Evolutionary conservation across 1,140 invertebrate species (phyloP), one percentile per base, ranked within the genome.

Genomic region (Drosophila takahashii): DNA sequence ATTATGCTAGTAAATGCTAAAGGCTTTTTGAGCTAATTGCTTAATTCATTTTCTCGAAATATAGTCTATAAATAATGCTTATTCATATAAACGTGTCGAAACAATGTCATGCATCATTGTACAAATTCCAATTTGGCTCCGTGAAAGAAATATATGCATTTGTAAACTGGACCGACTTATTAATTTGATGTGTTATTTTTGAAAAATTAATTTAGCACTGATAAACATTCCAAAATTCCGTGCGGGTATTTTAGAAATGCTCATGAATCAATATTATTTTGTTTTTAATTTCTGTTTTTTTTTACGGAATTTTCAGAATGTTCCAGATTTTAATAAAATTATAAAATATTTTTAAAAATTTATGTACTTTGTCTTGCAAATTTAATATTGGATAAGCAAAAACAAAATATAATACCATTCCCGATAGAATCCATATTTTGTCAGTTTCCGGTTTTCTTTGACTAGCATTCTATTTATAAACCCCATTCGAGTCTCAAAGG

Each of bases 171-270:
- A 34, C 7, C 1, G 7, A 52, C 36, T 52, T 27, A 44, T 32
- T 45, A 45, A 57, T 34, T 57, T 26, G 3, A 45, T 57, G 37
- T 11, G 15, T 34, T 18, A 32, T 42, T 56, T 39, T 27, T 56
- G 37, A 13, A 34, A 51, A 51, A 45, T 26, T 18, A 9, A 4
- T 13, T 27, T 50, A 2, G 27, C 26, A 4, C 15, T 32, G 26
- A 44, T 16, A 10, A 57, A 18, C 29, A 37, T 57, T 57, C 15
- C 27, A 22, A n/a, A 11, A 58, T 36, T 58, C 18, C 41, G 32
- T 45, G 56, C 13, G 16, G 29, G 7, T 37, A 58, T 58, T 45
- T 47, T 9, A 2, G 4, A 36, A 58, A 58, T 58, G 15, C 10
- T n/a, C 13, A 10, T 47, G 4, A 34, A n/a, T 32, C 27, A 15